Evolutionary conservation across 2,888 invertebrate species (phyloP).

Genomic region (Harpagoxenus sublaevis): DNA sequence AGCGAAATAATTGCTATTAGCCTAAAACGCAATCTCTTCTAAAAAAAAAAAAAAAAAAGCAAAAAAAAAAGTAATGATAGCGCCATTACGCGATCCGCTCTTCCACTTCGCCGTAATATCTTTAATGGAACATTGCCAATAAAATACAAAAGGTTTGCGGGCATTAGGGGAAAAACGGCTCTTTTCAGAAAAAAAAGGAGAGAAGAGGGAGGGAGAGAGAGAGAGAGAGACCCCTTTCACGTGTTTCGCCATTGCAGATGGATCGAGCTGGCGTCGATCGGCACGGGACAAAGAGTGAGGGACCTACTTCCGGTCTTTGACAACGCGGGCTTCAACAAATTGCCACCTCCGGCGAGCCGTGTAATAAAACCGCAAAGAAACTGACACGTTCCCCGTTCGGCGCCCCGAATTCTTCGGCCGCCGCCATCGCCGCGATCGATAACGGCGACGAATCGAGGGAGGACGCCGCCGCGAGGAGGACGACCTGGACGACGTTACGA

Average conservation of each 20-base stretch:
- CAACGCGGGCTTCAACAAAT: conserved; percentile 94
- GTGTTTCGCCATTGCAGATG: conserved; percentile 81
- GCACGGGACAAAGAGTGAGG: conserved; percentile 88
- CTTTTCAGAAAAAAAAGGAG: conserved; percentile 16
- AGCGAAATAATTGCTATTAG: background rate
- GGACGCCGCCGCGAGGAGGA: conserved; percentile 38
- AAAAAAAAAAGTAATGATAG: background rate
- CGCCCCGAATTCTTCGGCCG: conserved; percentile 54
- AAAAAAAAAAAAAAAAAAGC: background rate
- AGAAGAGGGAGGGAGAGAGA: background rate
- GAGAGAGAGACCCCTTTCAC: conserved; percentile 46
- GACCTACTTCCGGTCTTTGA: conserved; percentile 94
- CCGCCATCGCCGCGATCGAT: conserved; percentile 39
- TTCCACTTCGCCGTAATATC: conserved; percentile 48
- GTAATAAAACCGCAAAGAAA: conserved; percentile 89
- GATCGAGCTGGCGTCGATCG: conserved; percentile 90
- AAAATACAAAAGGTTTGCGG: conserved; percentile 51
- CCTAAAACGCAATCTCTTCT: conserved; percentile 1
- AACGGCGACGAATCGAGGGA: conserved; percentile 47
- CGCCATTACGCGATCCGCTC: conserved; percentile 34
- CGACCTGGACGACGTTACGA: conserved; percentile 35
- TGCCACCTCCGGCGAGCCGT: conserved; percentile 93
- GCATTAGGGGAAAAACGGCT: conserved; percentile 40
- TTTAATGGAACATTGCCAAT: conserved; percentile 57
- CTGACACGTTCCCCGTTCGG: conserved; percentile 73